Conservation (phyloP, 1,140 invertebrate species). For the Agrilus planipennis region DNA sequence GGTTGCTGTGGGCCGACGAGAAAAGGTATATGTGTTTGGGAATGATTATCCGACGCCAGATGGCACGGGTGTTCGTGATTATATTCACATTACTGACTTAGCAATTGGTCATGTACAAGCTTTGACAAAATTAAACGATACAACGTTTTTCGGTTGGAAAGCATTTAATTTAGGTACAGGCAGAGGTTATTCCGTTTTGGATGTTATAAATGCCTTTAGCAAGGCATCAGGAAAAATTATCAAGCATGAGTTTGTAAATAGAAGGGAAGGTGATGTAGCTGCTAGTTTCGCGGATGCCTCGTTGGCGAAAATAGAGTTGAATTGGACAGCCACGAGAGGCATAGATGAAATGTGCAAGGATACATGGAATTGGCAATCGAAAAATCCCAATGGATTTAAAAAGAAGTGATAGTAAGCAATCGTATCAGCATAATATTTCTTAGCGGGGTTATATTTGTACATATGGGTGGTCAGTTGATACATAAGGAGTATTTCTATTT, state of each 20-base stretch:
- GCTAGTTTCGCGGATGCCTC: slow-evolving; percentile 73
- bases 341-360: slow-evolving; percentile 86
- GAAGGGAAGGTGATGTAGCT: slow-evolving; percentile 81
- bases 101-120: slow-evolving; percentile 86
- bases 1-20: slow-evolving; percentile 81
- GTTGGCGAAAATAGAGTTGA: slow-evolving; percentile 62
- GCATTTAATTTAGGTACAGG: slow-evolving; percentile 95
- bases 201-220: slow-evolving; percentile 80
- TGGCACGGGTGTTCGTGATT: slow-evolving; percentile 96
- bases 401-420: too few species aligned
- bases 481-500: too few species aligned
- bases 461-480: too few species aligned
- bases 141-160: slow-evolving; percentile 53
- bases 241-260: slow-evolving; percentile 60
- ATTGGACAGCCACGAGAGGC: slow-evolving; percentile 68
- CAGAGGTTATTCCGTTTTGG: slow-evolving; percentile 81
- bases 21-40: slow-evolving; percentile 77
- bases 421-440: too few species aligned
- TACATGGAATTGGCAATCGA: slow-evolving; percentile 84
- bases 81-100: slow-evolving; percentile 95
- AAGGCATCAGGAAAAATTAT: slow-evolving; percentile 61
- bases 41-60: slow-evolving; percentile 88
- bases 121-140: slow-evolving; percentile 53
- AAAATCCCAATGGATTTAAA: slow-evolving; percentile 71
- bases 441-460: too few species aligned